phyloP scores from a whole-genome alignment of 2,888 invertebrate species.

The Leucophenga montana region DNA sequence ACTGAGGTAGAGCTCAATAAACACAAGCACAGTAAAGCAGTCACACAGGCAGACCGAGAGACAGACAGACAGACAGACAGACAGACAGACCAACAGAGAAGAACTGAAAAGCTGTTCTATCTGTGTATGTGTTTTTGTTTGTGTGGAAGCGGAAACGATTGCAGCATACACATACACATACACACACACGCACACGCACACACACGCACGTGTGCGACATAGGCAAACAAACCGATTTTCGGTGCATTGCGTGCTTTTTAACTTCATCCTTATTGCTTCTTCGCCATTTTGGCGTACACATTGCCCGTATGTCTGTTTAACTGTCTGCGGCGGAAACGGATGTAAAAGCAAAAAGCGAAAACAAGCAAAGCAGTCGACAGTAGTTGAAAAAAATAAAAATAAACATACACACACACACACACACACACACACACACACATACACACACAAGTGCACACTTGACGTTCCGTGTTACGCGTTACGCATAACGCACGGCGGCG shows the following conservation, averaged over 20 bases:
- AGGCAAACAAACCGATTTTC: not conserved
- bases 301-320: too few relatives aligned
- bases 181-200: conserved; percentile 7
- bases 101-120: too few relatives aligned
- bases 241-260: conserved; percentile 22
- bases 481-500: too few relatives aligned
- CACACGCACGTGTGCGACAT: conserved; percentile 3
- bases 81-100: conserved; percentile 6
- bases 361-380: too few relatives aligned
- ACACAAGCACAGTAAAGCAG: not conserved
- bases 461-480: too few relatives aligned
- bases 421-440: too few relatives aligned
- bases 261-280: conserved; percentile 35
- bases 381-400: too few relatives aligned
- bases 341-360: too few relatives aligned
- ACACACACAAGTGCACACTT: too few relatives aligned
- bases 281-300: too few relatives aligned
- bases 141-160: not conserved
- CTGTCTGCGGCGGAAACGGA: too few relatives aligned
- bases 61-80: not conserved
- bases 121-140: not conserved
- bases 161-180: conserved; percentile 12
- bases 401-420: too few relatives aligned
- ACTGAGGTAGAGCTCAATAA: not conserved
- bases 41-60: not conserved